Evolutionary conservation across 2,113 vertebrate genomes (phyloP).

Genomic region (Petroica traversi): DNA sequence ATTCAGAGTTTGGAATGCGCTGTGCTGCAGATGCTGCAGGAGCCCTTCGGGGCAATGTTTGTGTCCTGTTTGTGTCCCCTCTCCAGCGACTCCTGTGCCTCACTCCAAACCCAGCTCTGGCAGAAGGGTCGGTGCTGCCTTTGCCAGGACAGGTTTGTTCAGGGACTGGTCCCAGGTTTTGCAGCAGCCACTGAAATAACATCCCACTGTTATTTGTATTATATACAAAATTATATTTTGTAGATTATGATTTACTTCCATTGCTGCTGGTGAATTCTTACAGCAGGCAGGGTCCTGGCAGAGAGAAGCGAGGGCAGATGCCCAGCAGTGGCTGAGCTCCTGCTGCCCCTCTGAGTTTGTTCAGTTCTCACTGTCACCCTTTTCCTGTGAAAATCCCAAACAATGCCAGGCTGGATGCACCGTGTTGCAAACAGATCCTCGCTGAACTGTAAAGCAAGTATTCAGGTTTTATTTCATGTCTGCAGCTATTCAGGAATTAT

Average conservation of each 20-base stretch:
- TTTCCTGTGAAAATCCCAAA: not conserved
- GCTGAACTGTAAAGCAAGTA: not conserved
- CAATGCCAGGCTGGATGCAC: not conserved
- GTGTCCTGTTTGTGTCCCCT: not conserved
- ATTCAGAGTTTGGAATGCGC: not conserved
- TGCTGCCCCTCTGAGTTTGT: not conserved
- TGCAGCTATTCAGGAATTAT: not conserved
- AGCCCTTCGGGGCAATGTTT: not conserved
- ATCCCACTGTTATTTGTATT: accelerated
- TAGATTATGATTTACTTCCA: accelerated
- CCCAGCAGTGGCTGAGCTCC: not conserved
- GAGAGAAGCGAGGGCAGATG: not conserved
- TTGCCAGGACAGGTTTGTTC: not conserved
- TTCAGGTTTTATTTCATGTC: not conserved
- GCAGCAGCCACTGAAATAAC: not conserved
- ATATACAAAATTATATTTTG: too few species aligned
- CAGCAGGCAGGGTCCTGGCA: not conserved
- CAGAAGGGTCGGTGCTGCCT: not conserved
- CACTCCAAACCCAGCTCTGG: accelerated
- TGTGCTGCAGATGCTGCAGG: not conserved
- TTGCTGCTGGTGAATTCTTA: not conserved
- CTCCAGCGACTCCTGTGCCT: too few species aligned
- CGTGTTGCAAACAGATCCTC: not conserved
- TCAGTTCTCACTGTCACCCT: not conserved
- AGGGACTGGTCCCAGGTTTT: not conserved